Conservation (phyloP, 2,797 vertebrate genomes). For the Chrosomus eos region DNA sequence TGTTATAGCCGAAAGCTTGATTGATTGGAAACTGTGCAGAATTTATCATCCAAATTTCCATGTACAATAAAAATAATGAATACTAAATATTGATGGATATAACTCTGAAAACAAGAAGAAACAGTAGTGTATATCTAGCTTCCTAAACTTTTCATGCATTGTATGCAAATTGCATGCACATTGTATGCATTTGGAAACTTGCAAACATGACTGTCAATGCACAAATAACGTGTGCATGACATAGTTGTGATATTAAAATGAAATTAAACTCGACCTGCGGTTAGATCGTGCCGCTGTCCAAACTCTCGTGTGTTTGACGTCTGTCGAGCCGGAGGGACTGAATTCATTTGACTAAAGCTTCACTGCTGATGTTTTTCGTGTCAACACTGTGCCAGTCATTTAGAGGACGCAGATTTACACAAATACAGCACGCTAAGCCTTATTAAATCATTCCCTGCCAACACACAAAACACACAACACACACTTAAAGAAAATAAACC, state of each 20-base stretch:
- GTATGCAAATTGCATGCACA: no score
- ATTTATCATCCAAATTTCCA: background rate
- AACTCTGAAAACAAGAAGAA: background rate
- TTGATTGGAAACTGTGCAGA: background rate
- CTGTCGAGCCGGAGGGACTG: background rate
- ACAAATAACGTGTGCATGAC: background rate
- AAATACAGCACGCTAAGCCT: constrained; percentile 60
- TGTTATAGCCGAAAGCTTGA: background rate
- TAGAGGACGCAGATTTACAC: constrained; percentile 63
- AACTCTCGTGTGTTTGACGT: background rate
- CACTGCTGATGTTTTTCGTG: background rate
- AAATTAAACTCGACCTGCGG: background rate
- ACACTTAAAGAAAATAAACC: background rate
- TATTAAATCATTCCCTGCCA: constrained; percentile 62
- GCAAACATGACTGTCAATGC: background rate
- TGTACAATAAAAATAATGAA: background rate
- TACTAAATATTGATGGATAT: background rate
- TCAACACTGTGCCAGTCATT: constrained; percentile 53
- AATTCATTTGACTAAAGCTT: constrained; percentile 35
- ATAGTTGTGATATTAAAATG: background rate
- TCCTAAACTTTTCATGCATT: background rate
- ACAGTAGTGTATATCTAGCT: background rate
- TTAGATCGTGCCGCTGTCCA: background rate
- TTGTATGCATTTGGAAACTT: background rate
- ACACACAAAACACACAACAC: constrained; percentile 4